Conservation (phyloP, 2,888 invertebrate genomes). For the Lepeophtheirus nordmannii region DNA sequence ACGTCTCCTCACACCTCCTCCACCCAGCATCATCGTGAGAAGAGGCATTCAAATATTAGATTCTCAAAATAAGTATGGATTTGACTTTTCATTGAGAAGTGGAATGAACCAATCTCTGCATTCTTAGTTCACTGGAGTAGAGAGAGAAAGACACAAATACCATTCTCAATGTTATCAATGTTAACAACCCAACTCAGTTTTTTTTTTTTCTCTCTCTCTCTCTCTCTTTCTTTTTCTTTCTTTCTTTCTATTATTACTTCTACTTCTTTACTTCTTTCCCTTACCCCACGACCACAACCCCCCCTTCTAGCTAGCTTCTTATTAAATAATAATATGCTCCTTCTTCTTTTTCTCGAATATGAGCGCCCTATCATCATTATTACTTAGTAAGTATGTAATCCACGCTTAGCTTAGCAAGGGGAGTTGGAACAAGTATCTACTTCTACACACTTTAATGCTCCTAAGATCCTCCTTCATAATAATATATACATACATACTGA, state of each 20-base stretch:
- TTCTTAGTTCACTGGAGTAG: background rate
- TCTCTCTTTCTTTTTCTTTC: slow-evolving; percentile 13
- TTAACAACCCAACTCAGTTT: background rate
- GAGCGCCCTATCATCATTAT: no score
- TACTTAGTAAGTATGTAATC: no score
- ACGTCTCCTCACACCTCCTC: background rate
- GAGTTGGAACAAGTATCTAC: no score
- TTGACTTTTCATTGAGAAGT: background rate
- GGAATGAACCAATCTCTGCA: background rate
- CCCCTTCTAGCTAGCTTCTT: no score
- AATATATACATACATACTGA: no score
- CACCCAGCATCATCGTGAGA: background rate
- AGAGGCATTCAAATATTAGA: background rate
- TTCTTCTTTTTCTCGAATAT: no score
- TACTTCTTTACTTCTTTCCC: background rate
- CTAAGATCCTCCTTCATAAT: no score
- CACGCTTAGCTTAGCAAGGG: no score
- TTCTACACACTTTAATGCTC: no score
- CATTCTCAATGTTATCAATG: background rate
- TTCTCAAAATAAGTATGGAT: background rate
- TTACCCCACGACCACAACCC: no score
- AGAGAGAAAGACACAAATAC: background rate
- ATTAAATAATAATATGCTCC: no score
- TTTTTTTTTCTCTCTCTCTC: slow-evolving; percentile 15
- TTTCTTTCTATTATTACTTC: background rate